Evolutionary conservation across 2,888 invertebrate genomes (phyloP).

Genomic region (Hartigia nigra): DNA sequence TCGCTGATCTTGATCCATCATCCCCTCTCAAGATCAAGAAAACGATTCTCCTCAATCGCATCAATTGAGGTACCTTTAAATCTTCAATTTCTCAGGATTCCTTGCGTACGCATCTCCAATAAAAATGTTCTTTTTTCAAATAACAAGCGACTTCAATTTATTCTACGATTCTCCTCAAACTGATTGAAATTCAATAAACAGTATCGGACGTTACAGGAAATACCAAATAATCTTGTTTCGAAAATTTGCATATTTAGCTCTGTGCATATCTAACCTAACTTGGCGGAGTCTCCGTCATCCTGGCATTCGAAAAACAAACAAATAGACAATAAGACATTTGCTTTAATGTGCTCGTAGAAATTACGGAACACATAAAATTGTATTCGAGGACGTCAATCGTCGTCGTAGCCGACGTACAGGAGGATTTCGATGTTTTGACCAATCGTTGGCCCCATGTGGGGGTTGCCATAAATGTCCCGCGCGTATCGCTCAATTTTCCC

Average conservation of each 20-base stretch:
- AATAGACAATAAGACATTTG: not conserved
- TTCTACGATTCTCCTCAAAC: not conserved
- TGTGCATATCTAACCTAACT: not conserved
- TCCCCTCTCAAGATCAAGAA: not conserved
- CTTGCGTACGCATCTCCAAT: not conserved
- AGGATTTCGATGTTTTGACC: conserved; percentile 12
- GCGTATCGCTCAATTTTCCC: conserved; percentile 29
- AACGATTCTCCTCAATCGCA: not conserved
- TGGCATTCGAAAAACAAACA: not conserved
- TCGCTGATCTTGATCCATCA: not conserved
- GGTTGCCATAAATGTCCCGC: conserved; percentile 66
- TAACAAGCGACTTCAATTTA: not conserved
- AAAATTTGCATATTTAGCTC: not conserved
- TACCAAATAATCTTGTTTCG: not conserved
- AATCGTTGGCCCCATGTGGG: conserved; percentile 44
- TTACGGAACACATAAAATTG: not conserved
- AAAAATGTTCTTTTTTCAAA: not conserved
- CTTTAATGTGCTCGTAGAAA: not conserved
- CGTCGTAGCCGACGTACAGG: not conserved
- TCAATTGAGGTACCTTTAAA: not conserved
- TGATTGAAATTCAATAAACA: not conserved
- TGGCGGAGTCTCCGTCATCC: not conserved
- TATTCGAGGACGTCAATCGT: not conserved
- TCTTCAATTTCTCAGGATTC: not conserved
- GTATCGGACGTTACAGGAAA: not conserved